A percentile compares a stretch with the other conserved stretches of the same genome.
These are phyloP conservation scores for Nematostella vectensis DNA, from an alignment of 92 coral and sea anemone genomes.

Conservation along the genomic window DNA sequence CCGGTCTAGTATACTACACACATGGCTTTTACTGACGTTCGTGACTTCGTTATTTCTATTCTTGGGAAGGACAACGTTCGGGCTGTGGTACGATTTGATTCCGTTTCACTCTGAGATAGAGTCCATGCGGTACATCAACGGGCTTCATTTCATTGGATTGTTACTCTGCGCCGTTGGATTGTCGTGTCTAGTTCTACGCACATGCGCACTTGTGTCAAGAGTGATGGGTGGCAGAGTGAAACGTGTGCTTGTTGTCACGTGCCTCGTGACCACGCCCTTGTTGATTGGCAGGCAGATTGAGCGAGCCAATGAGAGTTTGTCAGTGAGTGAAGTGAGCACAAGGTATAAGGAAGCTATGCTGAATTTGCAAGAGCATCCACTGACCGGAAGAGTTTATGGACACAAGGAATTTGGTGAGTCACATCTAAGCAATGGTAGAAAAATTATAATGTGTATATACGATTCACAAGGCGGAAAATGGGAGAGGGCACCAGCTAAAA, in stretches of 20 bases:
- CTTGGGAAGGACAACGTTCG: slow-evolving; percentile 54
- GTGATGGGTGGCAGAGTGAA: slow-evolving; percentile 10
- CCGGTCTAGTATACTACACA: background rate
- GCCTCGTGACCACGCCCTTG: slow-evolving; percentile 37
- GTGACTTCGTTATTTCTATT: slow-evolving; percentile 26
- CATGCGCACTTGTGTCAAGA: slow-evolving; percentile 20
- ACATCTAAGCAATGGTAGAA: no score
- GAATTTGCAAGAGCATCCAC: slow-evolving; percentile 24
- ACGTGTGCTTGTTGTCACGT: slow-evolving; percentile 8
- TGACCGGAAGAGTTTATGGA: slow-evolving; percentile 47
- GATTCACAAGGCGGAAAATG: no score
- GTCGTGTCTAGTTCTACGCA: slow-evolving; percentile 21
- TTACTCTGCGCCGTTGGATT: slow-evolving; percentile 32
- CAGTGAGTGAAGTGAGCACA: slow-evolving; percentile 30
- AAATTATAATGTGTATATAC: no score
- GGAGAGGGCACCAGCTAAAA: no score
- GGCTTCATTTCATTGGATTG: slow-evolving; percentile 54
- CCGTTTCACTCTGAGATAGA: slow-evolving; percentile 65
- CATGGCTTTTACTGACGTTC: slow-evolving; percentile 39
- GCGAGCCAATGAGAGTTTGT: slow-evolving; percentile 19
- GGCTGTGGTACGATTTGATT: slow-evolving; percentile 40
- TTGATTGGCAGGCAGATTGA: slow-evolving; percentile 30
- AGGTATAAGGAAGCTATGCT: slow-evolving; percentile 12
- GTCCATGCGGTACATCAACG: slow-evolving; percentile 53
- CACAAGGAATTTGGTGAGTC: slow-evolving; percentile 48